These are phyloP conservation scores for Hofmannophila pseudospretella DNA, from an alignment of 2,888 invertebrate genomes.

Conservation along the genomic window DNA sequence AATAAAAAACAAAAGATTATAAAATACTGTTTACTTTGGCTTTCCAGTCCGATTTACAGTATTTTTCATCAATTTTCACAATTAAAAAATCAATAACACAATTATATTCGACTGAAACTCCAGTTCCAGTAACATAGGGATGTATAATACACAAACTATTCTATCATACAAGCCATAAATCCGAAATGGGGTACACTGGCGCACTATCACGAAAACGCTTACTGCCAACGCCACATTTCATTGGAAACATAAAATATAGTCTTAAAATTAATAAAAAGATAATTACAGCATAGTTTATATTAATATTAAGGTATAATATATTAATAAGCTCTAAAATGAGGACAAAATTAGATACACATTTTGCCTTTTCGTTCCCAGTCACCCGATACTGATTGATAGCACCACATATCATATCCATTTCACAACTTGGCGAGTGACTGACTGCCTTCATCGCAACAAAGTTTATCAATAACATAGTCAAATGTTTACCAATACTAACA, in stretches of 20 bases:
- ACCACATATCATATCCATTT: constrained; percentile 58
- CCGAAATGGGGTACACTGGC: constrained; percentile 32
- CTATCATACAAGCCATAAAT: constrained; percentile 45
- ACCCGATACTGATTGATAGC: constrained; percentile 64
- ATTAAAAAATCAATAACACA: constrained; percentile 65
- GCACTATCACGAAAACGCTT: constrained; percentile 23
- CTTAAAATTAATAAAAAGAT: constrained; percentile 69
- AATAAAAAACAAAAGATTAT: constrained; percentile 34
- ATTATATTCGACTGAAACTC: constrained; percentile 61
- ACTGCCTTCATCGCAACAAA: constrained; percentile 23
- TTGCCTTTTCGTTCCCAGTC: constrained; percentile 58
- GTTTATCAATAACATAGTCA: constrained; percentile 18
- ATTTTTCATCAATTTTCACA: constrained; percentile 66
- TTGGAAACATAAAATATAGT: constrained; percentile 47
- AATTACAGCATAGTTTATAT: constrained; percentile 63
- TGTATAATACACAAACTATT: constrained; percentile 56
- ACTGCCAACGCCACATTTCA: constrained; percentile 37
- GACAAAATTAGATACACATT: constrained; percentile 69
- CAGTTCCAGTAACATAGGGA: constrained; percentile 52
- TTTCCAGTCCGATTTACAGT: constrained; percentile 76
- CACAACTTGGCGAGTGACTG: constrained; percentile 51
- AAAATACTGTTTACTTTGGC: constrained; percentile 79
- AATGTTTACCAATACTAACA: no score
- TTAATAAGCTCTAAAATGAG: constrained; percentile 76
- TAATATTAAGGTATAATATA: constrained; percentile 61